Conservation (phyloP, 2,888 invertebrate genomes). For the Tryphoninae sp. region DNA sequence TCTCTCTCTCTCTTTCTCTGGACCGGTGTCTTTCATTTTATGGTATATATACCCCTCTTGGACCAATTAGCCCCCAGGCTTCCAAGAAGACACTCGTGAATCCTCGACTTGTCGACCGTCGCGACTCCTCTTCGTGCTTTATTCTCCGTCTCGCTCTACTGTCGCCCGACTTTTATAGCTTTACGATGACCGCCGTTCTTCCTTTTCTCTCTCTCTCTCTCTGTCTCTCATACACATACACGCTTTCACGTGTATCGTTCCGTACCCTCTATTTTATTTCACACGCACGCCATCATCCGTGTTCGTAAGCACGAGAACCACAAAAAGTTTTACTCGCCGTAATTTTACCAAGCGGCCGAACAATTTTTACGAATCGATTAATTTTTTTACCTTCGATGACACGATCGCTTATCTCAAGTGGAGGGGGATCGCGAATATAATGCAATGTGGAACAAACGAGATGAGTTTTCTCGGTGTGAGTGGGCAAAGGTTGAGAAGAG, state of each 20-base stretch:
- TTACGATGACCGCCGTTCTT: constrained; percentile 66
- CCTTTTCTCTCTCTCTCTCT: constrained; percentile 61
- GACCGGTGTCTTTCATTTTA: constrained; percentile 51
- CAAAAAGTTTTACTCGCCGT: not conserved
- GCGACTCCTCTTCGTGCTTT: constrained; percentile 21
- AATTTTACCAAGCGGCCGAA: no score
- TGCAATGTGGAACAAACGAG: not conserved
- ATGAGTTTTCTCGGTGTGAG: not conserved
- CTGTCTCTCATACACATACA: constrained; percentile 30
- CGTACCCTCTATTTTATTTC: not conserved
- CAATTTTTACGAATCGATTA: constrained; percentile 5
- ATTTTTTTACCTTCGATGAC: constrained; percentile 2
- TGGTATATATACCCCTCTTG: constrained; percentile 58
- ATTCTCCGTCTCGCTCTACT: constrained; percentile 52
- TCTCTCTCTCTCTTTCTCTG: constrained; percentile 24
- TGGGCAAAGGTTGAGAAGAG: constrained; percentile 28
- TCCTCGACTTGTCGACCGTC: constrained; percentile 47
- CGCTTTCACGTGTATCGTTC: constrained; percentile 3
- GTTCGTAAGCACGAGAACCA: not conserved
- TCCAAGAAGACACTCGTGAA: constrained; percentile 75
- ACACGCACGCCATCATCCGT: not conserved
- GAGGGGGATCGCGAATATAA: not conserved
- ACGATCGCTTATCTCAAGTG: not conserved
- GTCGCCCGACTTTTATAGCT: constrained; percentile 69
- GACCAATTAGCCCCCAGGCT: constrained; percentile 79